These are phyloP conservation scores for Calidris pugnax DNA, from an alignment of 2,113 vertebrate species.

Conservation along the genomic window DNA sequence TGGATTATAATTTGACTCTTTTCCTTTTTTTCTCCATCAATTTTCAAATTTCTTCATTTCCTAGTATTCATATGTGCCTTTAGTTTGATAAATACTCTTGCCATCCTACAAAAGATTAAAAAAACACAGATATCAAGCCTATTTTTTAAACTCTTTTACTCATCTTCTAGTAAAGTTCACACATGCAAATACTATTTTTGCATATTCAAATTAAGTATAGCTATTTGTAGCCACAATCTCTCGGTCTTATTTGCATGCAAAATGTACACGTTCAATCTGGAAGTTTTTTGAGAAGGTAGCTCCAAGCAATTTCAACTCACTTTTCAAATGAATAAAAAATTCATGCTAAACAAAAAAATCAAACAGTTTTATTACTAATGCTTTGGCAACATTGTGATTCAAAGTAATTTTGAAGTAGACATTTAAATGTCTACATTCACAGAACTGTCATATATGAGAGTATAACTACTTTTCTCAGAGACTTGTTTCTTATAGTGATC, in stretches of 20 bases:
- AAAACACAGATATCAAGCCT: background rate
- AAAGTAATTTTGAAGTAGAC: background rate
- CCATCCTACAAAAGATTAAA: background rate
- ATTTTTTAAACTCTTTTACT: background rate
- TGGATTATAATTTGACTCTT: background rate
- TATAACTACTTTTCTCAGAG: background rate
- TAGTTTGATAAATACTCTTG: background rate
- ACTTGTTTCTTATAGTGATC: background rate
- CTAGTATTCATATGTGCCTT: background rate
- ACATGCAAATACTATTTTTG: slow-evolving; percentile 32
- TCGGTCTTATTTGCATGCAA: background rate
- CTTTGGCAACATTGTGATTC: background rate
- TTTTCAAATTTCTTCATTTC: background rate
- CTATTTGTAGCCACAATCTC: slow-evolving; percentile 3
- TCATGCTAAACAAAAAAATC: background rate
- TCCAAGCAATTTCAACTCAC: background rate
- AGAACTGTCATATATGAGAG: background rate
- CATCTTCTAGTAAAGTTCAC: background rate
- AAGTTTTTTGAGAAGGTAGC: background rate
- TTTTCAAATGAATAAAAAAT: background rate
- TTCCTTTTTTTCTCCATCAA: background rate
- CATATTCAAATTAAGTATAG: slow-evolving; percentile 34
- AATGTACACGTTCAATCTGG: background rate
- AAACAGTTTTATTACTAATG: background rate
- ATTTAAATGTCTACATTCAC: background rate